Evolutionary conservation across 2,797 vertebrate genomes (phyloP), one percentile per base, ranked within the genome.

Genomic region (Lepilemur ruficaudatus): DNA sequence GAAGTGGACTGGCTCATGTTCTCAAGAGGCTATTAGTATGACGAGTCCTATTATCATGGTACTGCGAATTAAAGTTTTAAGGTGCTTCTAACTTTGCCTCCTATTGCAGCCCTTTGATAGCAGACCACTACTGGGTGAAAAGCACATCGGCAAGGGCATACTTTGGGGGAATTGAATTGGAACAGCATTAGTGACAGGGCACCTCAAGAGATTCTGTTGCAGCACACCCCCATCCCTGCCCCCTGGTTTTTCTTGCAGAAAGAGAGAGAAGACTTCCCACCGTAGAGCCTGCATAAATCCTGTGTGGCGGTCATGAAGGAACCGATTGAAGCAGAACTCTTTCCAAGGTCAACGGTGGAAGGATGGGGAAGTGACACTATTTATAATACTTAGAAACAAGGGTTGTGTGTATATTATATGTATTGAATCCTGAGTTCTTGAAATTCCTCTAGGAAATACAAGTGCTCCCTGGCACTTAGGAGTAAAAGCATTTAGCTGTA

Each of bases 401-500:
- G 80, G 14, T 57, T 30, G 15, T 15, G 1, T 63, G 30, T 67
- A 12, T 25, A 25, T 50, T 9, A 38, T 25, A 35, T 48, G 12
- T 1, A 32, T 12, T 20, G 13, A 22, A 41, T 50, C 4, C 67
- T 25, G 13, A 11, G 22, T 30, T 94, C 67, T 80, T 81, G 30
- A 43, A 73, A 43, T 84, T 75, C 30, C 12, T 85, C 46, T 73
- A 38, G 52, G 50, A 93, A 93, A 79, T 50, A 32, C 4, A 63
- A 15, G 7, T 52, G 48, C 7, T 85, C 25, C 8, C 11, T 88
- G 59, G 7, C 25, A 59, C 25, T 85, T 35, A 94, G 23, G 30
- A 96, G 80, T 84, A 91, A 96, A 93, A 93, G 50, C 18, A 59
- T 28, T 93, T 50, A 91, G 38, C 20, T 94, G 18, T 73, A 84